A percentile compares a stretch with the other conserved stretches of the same genome.
These are phyloP conservation scores for Tridacna crocea DNA, from an alignment of 2,888 invertebrate species.

Conservation along the genomic window DNA sequence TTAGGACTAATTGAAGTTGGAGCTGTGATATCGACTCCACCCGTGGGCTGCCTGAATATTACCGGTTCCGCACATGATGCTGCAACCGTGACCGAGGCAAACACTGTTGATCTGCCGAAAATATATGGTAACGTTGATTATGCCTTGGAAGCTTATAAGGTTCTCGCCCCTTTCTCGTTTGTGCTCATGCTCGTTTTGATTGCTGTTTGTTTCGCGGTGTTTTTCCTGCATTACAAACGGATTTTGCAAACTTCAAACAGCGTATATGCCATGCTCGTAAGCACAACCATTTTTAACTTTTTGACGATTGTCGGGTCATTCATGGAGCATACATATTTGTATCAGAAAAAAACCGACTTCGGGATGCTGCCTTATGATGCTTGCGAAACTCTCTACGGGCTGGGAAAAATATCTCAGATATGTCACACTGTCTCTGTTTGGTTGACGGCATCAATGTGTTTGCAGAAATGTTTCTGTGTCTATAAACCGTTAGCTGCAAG, in stretches of 20 bases:
- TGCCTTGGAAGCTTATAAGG: not conserved
- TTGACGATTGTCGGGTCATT: not conserved
- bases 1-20: no score
- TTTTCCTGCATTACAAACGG: conserved; percentile 5
- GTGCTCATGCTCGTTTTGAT: not conserved
- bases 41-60: no score
- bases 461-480: no score
- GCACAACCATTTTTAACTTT: conserved; percentile 13
- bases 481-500: no score
- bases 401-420: no score
- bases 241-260: not conserved
- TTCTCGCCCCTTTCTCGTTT: not conserved
- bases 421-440: no score
- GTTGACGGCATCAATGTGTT: no score
- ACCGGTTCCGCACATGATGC: no score
- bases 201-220: not conserved
- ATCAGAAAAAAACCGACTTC: not conserved
- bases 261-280: conserved; percentile 2
- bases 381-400: no score
- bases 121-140: conserved; percentile 9
- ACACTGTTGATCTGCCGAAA: not conserved
- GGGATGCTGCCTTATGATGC: not conserved
- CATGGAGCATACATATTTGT: conserved; percentile 7
- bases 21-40: no score
- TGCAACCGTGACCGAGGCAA: no score